A percentile compares a stretch with the other conserved stretches of the same genome.
Conservation (phyloP, 2,888 invertebrate species). For the Coleophora flavipennella region DNA sequence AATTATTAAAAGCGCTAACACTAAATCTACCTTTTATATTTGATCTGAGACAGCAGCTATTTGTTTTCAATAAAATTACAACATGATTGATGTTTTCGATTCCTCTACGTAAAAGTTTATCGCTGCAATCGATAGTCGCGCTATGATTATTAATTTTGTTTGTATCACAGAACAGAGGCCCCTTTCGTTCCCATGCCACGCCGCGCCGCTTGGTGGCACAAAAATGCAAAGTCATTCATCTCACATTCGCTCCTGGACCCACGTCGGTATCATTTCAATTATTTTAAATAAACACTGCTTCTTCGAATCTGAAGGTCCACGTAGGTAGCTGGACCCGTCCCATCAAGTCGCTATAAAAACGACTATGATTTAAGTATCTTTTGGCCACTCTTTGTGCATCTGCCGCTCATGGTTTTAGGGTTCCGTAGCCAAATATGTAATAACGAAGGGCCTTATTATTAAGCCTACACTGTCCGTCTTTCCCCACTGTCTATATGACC, state of each 20-base stretch:
- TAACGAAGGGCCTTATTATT: too few species aligned
- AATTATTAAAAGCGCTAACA: too few species aligned
- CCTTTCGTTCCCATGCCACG: slow-evolving; percentile 28
- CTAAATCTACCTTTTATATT: too few species aligned
- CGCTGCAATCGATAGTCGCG: slow-evolving; percentile 49
- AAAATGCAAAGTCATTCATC: slow-evolving; percentile 55
- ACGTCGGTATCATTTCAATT: slow-evolving; percentile 49
- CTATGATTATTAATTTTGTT: slow-evolving; percentile 50
- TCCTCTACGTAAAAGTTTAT: slow-evolving; percentile 55
- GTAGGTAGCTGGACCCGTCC: slow-evolving; percentile 29
- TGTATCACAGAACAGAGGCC: slow-evolving; percentile 32
- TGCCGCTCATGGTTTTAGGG: too few species aligned
- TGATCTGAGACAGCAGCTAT: slow-evolving; percentile 47
- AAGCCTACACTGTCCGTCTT: too few species aligned
- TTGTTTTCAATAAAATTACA: slow-evolving; percentile 62
- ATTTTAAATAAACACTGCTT: slow-evolving; percentile 61
- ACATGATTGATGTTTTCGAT: slow-evolving; percentile 54
- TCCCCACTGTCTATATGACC: too few species aligned
- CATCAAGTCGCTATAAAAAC: slow-evolving; percentile 36
- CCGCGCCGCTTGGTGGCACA: neutral
- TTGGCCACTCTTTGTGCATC: slow-evolving; percentile 34
- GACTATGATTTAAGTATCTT: slow-evolving; percentile 49
- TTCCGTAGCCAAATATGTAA: too few species aligned
- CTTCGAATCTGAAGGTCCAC: slow-evolving; percentile 29
- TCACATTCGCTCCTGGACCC: slow-evolving; percentile 37